These are phyloP conservation scores for Tetraodon nigroviridis DNA, from an alignment of 2,113 vertebrate species.

Conservation along the genomic window DNA sequence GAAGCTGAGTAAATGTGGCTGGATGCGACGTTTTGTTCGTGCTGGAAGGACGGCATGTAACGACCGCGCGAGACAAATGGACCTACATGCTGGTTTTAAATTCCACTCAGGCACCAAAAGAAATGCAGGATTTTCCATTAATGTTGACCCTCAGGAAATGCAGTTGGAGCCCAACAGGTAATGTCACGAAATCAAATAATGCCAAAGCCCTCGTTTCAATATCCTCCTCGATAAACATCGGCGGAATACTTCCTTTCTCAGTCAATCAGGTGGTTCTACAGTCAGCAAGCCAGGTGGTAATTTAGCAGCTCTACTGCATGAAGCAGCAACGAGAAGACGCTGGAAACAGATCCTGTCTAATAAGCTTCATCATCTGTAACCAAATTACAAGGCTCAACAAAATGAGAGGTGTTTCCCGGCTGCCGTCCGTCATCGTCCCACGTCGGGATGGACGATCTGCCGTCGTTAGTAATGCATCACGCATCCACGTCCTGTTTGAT, in stretches of 20 bases:
- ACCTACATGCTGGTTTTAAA: slow-evolving; percentile 9
- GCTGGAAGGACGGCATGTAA: no score
- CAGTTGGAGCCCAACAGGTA: slow-evolving; percentile 36
- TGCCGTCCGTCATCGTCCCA: slow-evolving; percentile 32
- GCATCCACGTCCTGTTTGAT: slow-evolving; percentile 52
- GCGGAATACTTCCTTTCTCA: slow-evolving; percentile 36
- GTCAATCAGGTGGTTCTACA: slow-evolving; percentile 47
- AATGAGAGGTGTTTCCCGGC: not conserved
- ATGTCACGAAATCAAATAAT: slow-evolving; percentile 56
- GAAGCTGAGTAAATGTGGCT: not conserved
- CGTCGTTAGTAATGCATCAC: slow-evolving; percentile 46
- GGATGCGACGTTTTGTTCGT: slow-evolving; percentile 7
- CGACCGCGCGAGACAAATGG: no score
- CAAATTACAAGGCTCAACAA: no score
- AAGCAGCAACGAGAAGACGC: slow-evolving; percentile 7
- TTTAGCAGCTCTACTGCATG: slow-evolving; percentile 17
- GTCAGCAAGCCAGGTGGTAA: slow-evolving; percentile 21
- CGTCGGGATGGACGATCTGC: slow-evolving; percentile 15
- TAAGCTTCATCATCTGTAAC: no score
- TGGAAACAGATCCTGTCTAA: not conserved
- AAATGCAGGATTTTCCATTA: slow-evolving; percentile 35
- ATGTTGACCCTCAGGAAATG: slow-evolving; percentile 45
- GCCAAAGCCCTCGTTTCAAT: slow-evolving; percentile 41
- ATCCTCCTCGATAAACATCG: slow-evolving; percentile 55
- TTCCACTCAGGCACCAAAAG: slow-evolving; percentile 32